Evolutionary conservation across 2,888 invertebrate genomes (phyloP).

Genomic region (Belgica antarctica): DNA sequence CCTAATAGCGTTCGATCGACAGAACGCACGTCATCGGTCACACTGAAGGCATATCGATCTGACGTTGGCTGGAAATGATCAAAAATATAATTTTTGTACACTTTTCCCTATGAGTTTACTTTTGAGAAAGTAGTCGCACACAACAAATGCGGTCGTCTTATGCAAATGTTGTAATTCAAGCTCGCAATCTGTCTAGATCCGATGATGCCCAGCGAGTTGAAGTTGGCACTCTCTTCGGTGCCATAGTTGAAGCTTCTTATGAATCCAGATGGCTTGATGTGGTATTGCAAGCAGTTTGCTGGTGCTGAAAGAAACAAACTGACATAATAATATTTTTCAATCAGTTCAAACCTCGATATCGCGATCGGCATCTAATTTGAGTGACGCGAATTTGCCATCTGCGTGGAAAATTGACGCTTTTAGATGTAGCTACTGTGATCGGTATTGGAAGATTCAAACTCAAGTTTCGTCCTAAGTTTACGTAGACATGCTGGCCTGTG

Average conservation of each 20-base stretch:
- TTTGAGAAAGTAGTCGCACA: slow-evolving; percentile 68
- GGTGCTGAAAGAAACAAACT: slow-evolving; percentile 54
- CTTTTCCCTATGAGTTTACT: no score
- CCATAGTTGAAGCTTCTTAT: slow-evolving; percentile 77
- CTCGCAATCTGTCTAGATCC: slow-evolving; percentile 72
- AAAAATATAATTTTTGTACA: no score
- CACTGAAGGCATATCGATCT: slow-evolving; percentile 65
- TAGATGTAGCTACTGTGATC: slow-evolving; percentile 65
- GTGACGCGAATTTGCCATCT: slow-evolving; percentile 68
- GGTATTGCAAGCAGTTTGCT: slow-evolving; percentile 65
- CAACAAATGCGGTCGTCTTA: slow-evolving; percentile 68
- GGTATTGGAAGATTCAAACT: slow-evolving; percentile 66
- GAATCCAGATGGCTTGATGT: slow-evolving; percentile 61
- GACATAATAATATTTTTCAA: no score
- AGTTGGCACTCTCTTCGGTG: slow-evolving; percentile 60
- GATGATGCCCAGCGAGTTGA: slow-evolving; percentile 57
- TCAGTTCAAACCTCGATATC: slow-evolving; percentile 51
- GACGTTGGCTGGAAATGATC: slow-evolving; percentile 49
- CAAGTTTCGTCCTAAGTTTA: slow-evolving; percentile 59
- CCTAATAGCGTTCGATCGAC: slow-evolving; percentile 63
- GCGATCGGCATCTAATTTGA: slow-evolving; percentile 69
- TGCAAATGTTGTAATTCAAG: slow-evolving; percentile 74
- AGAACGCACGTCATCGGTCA: slow-evolving; percentile 68
- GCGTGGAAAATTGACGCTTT: slow-evolving; percentile 61
- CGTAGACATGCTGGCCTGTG: slow-evolving; percentile 73